Evolutionary conservation across 2,888 invertebrate species (phyloP).

Genomic region (Monochamus alternatus): DNA sequence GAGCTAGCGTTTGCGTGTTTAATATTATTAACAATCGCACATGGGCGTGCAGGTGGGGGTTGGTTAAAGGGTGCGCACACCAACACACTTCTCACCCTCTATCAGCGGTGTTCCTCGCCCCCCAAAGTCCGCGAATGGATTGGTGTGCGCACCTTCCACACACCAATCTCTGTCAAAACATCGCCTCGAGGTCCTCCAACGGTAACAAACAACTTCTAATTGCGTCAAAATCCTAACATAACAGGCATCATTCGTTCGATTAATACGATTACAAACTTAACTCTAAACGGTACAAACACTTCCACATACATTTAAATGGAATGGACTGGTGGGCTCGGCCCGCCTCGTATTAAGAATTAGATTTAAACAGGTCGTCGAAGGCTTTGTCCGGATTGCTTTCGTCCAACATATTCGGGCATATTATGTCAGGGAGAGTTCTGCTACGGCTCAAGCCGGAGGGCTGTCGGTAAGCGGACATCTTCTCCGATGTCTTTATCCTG

Average conservation of each 20-base stretch:
- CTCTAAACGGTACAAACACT: constrained; percentile 39
- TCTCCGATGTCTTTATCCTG: constrained; percentile 72
- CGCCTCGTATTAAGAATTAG: constrained; percentile 62
- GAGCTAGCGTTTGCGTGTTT: constrained; percentile 33
- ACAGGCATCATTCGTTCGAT: constrained; percentile 25
- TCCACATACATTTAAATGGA: constrained; percentile 54
- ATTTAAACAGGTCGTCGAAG: constrained; percentile 86
- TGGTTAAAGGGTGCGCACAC: constrained; percentile 69
- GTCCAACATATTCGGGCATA: constrained; percentile 78
- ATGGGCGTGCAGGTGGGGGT: constrained; percentile 45
- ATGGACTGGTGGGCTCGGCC: constrained; percentile 41
- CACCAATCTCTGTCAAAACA: constrained; percentile 61
- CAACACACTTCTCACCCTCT: constrained; percentile 63
- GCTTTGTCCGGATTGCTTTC: constrained; percentile 90
- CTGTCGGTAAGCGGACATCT: constrained; percentile 68
- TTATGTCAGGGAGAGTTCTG: constrained; percentile 84
- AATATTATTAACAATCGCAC: constrained; percentile 46
- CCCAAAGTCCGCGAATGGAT: constrained; percentile 44
- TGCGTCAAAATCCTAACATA: constrained; percentile 30
- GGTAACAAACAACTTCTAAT: constrained; percentile 46
- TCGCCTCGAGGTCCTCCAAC: constrained; percentile 33
- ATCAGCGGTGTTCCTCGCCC: constrained; percentile 46
- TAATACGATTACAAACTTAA: constrained; percentile 41
- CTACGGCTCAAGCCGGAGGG: constrained; percentile 78
- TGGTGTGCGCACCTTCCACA: constrained; percentile 64